Evolutionary conservation across 2,888 invertebrate species (phyloP).

Genomic region (Thalpophila matura): DNA sequence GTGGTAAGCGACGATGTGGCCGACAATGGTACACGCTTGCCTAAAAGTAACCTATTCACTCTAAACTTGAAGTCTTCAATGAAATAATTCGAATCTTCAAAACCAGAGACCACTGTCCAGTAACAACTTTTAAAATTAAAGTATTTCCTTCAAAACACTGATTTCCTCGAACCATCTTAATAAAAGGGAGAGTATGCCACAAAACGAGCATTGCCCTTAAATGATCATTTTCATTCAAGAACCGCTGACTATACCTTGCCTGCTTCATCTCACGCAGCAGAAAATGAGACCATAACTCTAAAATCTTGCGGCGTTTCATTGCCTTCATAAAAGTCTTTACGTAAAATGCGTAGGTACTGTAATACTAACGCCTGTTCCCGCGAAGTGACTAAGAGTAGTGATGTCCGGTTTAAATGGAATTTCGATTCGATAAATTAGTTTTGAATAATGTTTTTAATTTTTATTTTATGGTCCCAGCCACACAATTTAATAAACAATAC

Average conservation of each 20-base stretch:
- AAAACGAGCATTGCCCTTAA: conserved; percentile 54
- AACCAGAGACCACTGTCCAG: neutral
- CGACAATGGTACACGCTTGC: too few species aligned
- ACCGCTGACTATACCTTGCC: conserved; percentile 56
- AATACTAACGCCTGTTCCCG: conserved; percentile 57
- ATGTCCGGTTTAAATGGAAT: conserved; percentile 16
- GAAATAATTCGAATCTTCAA: too few species aligned
- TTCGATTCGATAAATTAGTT: neutral
- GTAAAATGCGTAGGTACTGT: conserved; percentile 64
- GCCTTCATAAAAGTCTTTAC: conserved; percentile 73
- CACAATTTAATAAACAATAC: too few species aligned
- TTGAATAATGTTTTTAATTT: neutral
- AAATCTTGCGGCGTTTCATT: conserved; percentile 77
- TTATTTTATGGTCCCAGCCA: too few species aligned
- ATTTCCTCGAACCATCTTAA: conserved; percentile 22
- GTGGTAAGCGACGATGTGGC: too few species aligned
- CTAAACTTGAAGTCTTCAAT: too few species aligned
- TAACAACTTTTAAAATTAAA: conserved; percentile 30
- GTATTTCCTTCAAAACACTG: conserved; percentile 21
- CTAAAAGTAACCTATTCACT: too few species aligned
- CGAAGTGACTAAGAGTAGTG: conserved; percentile 45
- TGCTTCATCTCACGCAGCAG: conserved; percentile 58
- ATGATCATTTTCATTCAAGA: conserved; percentile 62
- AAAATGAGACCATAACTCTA: conserved; percentile 71
- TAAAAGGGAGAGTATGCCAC: conserved; percentile 44